phyloP scores from a whole-genome alignment of 2,797 vertebrate genomes.

The Sarcoramphus papa region DNA sequence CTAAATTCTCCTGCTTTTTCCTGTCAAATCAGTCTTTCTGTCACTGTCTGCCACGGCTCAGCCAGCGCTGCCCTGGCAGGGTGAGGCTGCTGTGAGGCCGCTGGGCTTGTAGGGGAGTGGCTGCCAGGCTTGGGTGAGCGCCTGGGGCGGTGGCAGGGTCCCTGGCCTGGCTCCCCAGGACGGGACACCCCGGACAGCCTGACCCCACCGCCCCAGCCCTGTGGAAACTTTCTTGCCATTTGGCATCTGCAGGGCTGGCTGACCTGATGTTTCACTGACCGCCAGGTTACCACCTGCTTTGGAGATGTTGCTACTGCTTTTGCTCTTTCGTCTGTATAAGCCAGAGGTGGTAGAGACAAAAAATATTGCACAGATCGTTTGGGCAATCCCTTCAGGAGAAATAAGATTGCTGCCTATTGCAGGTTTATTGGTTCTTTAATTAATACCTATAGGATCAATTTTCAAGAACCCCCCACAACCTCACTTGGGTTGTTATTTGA shows the following conservation, averaged over 20 bases:
- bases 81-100: not conserved
- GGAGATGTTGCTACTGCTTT: not conserved
- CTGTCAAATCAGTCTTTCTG: not conserved
- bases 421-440: conserved; percentile 22
- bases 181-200: not conserved
- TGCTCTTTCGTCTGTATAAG: not conserved
- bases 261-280: rapidly evolving
- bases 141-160: not conserved
- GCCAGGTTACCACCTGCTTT: not conserved
- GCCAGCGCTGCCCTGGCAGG: rapidly evolving
- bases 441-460: conserved; percentile 31
- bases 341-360: not conserved
- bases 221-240: not conserved
- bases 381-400: not conserved
- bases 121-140: not conserved
- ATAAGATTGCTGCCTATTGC: not conserved
- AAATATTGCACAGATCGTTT: not conserved
- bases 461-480: not conserved
- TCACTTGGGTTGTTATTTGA: not conserved
- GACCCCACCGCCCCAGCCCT: rapidly evolving
- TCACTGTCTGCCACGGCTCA: rapidly evolving
- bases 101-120: no score
- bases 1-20: not conserved
- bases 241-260: not conserved
- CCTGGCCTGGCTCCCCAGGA: rapidly evolving